A percentile compares a stretch with the other conserved stretches of the same genome.
Evolutionary conservation across 2,797 vertebrate species (phyloP).

Genomic region (Sebastes itinus): DNA sequence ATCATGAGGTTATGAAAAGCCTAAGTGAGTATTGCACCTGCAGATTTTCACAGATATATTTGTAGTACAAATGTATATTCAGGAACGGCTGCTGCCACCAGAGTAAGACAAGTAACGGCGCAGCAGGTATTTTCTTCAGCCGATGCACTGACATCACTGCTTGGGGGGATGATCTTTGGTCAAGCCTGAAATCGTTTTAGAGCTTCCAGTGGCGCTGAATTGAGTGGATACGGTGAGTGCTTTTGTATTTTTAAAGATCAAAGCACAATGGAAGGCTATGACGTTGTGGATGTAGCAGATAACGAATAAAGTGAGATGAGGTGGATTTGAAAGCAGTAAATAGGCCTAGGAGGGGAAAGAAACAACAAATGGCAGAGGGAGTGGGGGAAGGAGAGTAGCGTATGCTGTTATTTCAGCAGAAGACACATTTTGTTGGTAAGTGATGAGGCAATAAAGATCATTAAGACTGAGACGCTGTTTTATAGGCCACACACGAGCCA

Average conservation of each 20-base stretch:
- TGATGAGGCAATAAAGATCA: not conserved
- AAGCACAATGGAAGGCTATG: not conserved
- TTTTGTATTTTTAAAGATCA: not conserved
- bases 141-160: not conserved
- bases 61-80: not conserved
- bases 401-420: not conserved
- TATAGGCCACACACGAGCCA: not conserved
- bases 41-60: not conserved
- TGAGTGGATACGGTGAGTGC: not conserved
- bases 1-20: not conserved
- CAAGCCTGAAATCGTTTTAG: not conserved
- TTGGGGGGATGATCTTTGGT: not conserved
- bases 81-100: not conserved
- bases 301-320: constrained; percentile 2
- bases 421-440: not conserved
- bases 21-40: not conserved
- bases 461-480: not conserved
- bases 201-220: not conserved
- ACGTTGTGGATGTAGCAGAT: not conserved
- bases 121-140: not conserved
- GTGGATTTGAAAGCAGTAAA: not conserved
- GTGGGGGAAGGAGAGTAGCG: not conserved
- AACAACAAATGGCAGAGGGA: not conserved
- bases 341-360: not conserved
- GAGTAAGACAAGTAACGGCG: not conserved